phyloP scores from a whole-genome alignment of 2,888 invertebrate genomes.

The Shargacucullia verbasci region DNA sequence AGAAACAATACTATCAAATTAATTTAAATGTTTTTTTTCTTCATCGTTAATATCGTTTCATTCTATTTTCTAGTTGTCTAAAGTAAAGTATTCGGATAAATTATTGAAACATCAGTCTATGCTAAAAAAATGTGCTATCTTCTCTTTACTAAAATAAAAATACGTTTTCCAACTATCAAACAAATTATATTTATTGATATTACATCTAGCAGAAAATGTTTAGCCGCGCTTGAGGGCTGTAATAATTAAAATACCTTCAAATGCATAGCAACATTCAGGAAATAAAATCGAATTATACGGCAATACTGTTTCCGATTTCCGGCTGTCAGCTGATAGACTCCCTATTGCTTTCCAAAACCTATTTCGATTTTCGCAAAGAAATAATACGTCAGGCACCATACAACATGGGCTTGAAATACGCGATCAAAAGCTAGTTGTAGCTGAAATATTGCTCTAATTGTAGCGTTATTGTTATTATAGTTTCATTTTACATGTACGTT shows the following conservation, averaged over 20 bases:
- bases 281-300: slow-evolving; percentile 56
- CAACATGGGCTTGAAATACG: slow-evolving; percentile 89
- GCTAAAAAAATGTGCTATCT: no score
- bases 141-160: no score
- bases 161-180: no score
- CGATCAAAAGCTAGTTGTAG: slow-evolving; percentile 89
- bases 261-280: slow-evolving; percentile 44
- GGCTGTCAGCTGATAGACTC: slow-evolving; percentile 88
- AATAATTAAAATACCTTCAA: not conserved
- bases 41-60: no score
- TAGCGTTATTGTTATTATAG: slow-evolving; percentile 88
- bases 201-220: not conserved
- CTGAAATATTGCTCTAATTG: slow-evolving; percentile 89
- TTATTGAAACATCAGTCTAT: no score
- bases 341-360: slow-evolving; percentile 83
- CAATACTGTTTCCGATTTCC: slow-evolving; percentile 76
- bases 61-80: no score
- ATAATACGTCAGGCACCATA: slow-evolving; percentile 89
- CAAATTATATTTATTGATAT: no score
- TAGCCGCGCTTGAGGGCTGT: slow-evolving; percentile 15
- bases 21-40: no score
- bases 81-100: no score
- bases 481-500: slow-evolving; percentile 88
- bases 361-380: slow-evolving; percentile 88
- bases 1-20: no score